Conservation (phyloP, 2,888 invertebrate species). For the Leucozona laternaria region DNA sequence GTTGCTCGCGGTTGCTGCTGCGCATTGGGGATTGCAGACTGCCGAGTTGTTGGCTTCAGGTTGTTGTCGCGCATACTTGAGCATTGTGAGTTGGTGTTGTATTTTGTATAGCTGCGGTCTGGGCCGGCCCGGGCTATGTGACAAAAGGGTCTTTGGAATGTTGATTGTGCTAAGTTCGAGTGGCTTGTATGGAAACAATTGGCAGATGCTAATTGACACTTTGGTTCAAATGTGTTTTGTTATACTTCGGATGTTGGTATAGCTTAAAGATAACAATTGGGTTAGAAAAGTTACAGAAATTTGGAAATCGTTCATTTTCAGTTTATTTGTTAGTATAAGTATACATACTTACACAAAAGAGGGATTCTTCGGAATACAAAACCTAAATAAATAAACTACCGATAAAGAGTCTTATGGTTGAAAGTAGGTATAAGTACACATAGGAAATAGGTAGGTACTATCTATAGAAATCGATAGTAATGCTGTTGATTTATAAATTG, state of each 20-base stretch:
- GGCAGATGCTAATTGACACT: constrained; percentile 76
- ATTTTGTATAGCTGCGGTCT: not conserved
- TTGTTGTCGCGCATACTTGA: constrained; percentile 50
- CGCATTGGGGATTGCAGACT: not conserved
- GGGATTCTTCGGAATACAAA: no score
- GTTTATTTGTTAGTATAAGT: no score
- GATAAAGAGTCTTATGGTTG: no score
- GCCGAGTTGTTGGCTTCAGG: constrained; percentile 44
- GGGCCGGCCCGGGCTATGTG: constrained; percentile 16
- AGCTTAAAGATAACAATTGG: not conserved
- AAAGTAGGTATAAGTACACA: no score
- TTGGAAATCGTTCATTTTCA: not conserved
- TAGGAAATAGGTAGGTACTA: no score
- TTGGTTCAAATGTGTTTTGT: constrained; percentile 48
- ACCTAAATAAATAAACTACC: no score
- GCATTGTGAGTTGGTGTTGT: constrained; percentile 12
- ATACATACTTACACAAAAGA: no score
- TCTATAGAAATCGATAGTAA: no score
- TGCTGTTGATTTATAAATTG: no score
- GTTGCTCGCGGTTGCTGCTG: not conserved
- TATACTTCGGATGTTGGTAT: not conserved
- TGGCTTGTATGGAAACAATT: constrained; percentile 66
- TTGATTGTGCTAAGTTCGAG: constrained; percentile 73
- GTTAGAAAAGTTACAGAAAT: not conserved
- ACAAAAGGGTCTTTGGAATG: constrained; percentile 63